Percentiles rank a stretch among this genome's conserved stretches.
phyloP scores from a whole-genome alignment of 2,797 vertebrate species.

The Tauraco hartlaubi region DNA sequence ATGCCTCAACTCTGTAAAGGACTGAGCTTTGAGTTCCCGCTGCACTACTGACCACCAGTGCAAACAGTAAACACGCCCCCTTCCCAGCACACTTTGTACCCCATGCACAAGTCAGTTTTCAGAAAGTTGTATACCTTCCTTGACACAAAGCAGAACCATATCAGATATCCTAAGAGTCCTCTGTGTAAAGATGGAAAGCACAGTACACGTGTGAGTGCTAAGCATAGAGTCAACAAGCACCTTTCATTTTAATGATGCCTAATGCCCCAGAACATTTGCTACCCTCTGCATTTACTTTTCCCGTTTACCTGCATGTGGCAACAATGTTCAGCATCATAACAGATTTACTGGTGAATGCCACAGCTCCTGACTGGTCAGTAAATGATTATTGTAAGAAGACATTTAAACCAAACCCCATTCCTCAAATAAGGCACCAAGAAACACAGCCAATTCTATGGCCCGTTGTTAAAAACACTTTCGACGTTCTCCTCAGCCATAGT shows the following conservation, averaged over 20 bases:
- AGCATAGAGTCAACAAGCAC: not conserved
- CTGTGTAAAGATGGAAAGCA: not conserved
- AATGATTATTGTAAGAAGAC: not conserved
- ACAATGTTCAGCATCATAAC: not conserved
- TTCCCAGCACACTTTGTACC: not conserved
- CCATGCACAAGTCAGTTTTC: not conserved
- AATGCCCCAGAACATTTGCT: not conserved
- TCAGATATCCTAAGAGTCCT: not conserved
- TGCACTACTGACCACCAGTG: not conserved
- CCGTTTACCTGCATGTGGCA: not conserved
- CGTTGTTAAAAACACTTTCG: not conserved
- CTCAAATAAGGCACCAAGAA: not conserved
- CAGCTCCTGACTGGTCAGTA: not conserved
- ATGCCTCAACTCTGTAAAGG: not conserved
- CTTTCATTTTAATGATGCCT: not conserved
- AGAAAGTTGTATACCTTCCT: not conserved
- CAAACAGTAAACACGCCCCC: not conserved
- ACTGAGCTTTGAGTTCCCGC: not conserved
- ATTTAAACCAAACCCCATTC: not conserved
- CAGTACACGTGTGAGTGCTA: not conserved
- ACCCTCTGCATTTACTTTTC: not conserved
- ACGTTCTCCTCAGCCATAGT: not conserved
- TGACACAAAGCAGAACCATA: not conserved
- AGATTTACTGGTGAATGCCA: not conserved
- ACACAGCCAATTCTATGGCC: not conserved